Percentiles rank a stretch among this genome's conserved stretches.
These are phyloP conservation scores for Riparia riparia DNA, from an alignment of 2,113 vertebrate genomes.

Conservation along the genomic window DNA sequence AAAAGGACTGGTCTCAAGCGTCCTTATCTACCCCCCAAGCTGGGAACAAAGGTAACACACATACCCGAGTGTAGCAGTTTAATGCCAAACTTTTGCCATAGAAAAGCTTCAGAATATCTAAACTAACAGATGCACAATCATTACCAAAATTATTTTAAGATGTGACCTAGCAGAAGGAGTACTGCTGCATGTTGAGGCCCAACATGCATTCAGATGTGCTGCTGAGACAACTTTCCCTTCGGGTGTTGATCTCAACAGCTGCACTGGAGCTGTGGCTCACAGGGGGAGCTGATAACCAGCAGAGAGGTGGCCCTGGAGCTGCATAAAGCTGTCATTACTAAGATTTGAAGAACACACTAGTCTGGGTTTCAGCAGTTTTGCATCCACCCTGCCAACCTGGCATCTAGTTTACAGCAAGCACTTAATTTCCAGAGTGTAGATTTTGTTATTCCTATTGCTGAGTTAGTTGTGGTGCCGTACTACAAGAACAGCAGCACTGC, in stretches of 20 bases:
- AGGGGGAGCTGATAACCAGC: neutral
- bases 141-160: neutral
- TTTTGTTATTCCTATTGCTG: neutral
- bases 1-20: neutral
- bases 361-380: neutral
- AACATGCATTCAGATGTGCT: neutral
- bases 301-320: neutral
- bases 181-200: neutral
- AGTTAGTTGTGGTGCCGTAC: neutral
- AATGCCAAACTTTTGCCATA: neutral
- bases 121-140: neutral
- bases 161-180: neutral
- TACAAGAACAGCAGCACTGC: neutral
- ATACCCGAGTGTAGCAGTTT: accelerated
- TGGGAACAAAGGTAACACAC: neutral
- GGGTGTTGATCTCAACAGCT: neutral
- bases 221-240: neutral
- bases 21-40: neutral
- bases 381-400: neutral
- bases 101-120: neutral
- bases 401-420: neutral
- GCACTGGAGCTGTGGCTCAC: neutral
- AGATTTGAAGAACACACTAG: neutral
- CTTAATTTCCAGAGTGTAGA: neutral
- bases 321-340: neutral